Base-by-base conservation (phyloP, 2,797 vertebrate species). In the Chlorospingus semifuscus region DNA sequence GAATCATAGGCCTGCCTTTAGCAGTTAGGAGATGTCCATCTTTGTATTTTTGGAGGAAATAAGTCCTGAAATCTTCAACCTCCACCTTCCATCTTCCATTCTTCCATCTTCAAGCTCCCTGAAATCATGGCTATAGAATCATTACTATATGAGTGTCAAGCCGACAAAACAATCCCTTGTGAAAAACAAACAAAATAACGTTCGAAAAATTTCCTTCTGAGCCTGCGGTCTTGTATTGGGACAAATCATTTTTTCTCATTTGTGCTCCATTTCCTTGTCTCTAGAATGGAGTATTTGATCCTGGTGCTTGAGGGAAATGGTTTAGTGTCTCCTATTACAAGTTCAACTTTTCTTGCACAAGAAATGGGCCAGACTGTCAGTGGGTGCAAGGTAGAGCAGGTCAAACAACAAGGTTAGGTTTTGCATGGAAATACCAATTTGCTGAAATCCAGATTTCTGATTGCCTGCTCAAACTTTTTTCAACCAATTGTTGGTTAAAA, bases 341-440 rank as follows among this genome's bases (percentile, higher is more conserved):
- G 21, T 24, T 77, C 64, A 87, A 20, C 24, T 64, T 66, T 77
- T 83, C 80, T 55, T 86, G 41, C 55, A 42, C 34, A 61, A 65
- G 70, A 90, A 39, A 17, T 8, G 22, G 30, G 9, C 12, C 41
- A 63, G 29, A 52, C 50, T 1, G 2, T 74, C 34, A 60, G 59
- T 0, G 1, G 8, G 13, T 61, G 11, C 2, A 2, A 42, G 0
- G 1, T n/a, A 36, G 61, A 81, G 36, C 30, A 49, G 50, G 15
- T 78, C 46, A 71, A 65, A 56, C 29, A 23, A 44, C 12, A 46
- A 1, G 1, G 24, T 21, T 61, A 50, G 29, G 5, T 61, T 83
- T 88, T 87, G n/a, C 42, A 29, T 2, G 22, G 46, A 50, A 83
- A 83, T 65, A 68, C 18, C 37, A 30, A 29, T 78, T 66, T 75